Conservation (phyloP, 1,140 invertebrate genomes). For the Chlorops oryzae region DNA sequence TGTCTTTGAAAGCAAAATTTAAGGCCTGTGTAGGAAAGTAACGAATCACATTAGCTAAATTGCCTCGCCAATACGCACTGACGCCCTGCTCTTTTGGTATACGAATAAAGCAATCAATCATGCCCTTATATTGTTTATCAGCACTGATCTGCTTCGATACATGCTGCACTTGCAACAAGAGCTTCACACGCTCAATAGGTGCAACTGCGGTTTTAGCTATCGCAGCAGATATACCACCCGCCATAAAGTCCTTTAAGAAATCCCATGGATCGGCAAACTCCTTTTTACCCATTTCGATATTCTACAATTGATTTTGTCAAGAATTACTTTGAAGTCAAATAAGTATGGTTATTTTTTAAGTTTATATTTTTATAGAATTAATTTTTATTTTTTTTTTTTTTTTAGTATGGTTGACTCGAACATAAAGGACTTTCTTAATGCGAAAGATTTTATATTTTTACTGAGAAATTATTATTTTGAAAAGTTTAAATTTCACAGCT, state of each 20-base stretch:
- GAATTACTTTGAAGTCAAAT: background rate
- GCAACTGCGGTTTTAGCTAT: slow-evolving; percentile 84
- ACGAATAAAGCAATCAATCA: slow-evolving; percentile 50
- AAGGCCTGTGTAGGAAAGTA: slow-evolving; percentile 95
- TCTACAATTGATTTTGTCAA: background rate
- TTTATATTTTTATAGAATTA: background rate
- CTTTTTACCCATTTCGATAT: slow-evolving; percentile 45
- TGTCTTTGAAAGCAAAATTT: slow-evolving; percentile 92
- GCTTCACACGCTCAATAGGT: slow-evolving; percentile 87
- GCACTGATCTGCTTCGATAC: slow-evolving; percentile 71
- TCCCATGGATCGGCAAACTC: slow-evolving; percentile 47
- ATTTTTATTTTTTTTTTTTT: slow-evolving; percentile 14
- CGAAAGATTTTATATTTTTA: too few species aligned
- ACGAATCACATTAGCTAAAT: slow-evolving; percentile 83
- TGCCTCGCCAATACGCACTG: slow-evolving; percentile 85
- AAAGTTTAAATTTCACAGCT: too few species aligned
- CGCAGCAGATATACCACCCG: slow-evolving; percentile 81
- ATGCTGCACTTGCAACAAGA: slow-evolving; percentile 82
- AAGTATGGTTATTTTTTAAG: background rate
- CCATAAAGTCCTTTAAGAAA: slow-evolving; percentile 72
- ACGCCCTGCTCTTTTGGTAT: slow-evolving; percentile 80
- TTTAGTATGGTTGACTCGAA: too few species aligned
- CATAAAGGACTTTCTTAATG: too few species aligned
- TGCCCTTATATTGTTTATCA: slow-evolving; percentile 75
- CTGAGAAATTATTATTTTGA: too few species aligned